A percentile compares a stretch with the other conserved stretches of the same genome.
Conservation (phyloP, 1,140 invertebrate genomes). For the Adoxophyes honmai region DNA sequence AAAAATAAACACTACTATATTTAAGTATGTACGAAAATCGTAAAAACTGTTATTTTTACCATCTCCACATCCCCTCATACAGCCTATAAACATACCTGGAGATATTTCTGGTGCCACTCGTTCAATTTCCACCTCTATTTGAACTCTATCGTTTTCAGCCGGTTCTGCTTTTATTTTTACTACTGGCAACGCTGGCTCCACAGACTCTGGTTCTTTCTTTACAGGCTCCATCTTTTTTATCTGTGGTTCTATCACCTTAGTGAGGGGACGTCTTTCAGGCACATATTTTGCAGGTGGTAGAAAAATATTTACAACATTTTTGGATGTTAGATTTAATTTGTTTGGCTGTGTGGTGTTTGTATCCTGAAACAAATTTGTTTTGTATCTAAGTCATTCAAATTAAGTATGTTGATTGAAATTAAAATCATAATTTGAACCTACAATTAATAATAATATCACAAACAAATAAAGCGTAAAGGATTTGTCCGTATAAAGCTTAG, state of each 20-base stretch:
- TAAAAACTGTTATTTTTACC: too few species aligned
- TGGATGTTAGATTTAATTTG: not conserved
- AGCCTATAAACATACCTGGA: too few species aligned
- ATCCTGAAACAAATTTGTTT: not conserved
- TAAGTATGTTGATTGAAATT: too few species aligned
- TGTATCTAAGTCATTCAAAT: constrained; percentile 12
- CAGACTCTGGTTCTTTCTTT: not conserved
- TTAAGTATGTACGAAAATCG: too few species aligned
- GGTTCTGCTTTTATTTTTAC: constrained; percentile 10
- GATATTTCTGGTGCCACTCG: not conserved
- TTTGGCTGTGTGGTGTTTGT: not conserved
- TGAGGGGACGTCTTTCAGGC: not conserved
- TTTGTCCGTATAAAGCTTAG: too few species aligned
- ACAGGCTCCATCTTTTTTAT: not conserved
- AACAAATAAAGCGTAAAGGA: too few species aligned
- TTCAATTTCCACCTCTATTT: not conserved
- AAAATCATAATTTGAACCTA: too few species aligned
- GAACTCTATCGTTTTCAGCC: not conserved
- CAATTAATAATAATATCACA: too few species aligned
- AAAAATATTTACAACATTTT: not conserved
- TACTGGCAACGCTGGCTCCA: not conserved
- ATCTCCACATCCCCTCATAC: too few species aligned
- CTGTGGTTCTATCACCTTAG: not conserved
- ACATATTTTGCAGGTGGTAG: not conserved
- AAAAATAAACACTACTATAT: too few species aligned